Evolutionary conservation across 2,888 invertebrate species (phyloP).

Genomic region (Charanyca ferruginea): DNA sequence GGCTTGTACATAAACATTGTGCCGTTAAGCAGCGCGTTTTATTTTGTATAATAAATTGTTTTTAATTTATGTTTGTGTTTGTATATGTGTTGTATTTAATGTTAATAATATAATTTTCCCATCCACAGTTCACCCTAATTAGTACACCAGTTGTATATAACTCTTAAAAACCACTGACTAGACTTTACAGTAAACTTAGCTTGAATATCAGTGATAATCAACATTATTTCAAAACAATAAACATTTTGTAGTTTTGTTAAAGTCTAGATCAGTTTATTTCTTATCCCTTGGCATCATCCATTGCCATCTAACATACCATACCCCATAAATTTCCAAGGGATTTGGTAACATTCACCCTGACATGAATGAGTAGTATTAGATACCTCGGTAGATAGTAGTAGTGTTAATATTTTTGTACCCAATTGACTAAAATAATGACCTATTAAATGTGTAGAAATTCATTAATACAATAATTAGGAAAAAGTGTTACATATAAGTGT

Average conservation of each 20-base stretch:
- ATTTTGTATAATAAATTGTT: slow-evolving; percentile 73
- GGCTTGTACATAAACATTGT: slow-evolving; percentile 80
- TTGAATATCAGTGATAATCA: neutral
- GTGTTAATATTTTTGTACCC: slow-evolving; percentile 26
- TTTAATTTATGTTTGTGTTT: slow-evolving; percentile 68
- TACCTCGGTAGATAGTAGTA: slow-evolving; percentile 39
- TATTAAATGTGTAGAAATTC: slow-evolving; percentile 39
- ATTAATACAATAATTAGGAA: slow-evolving; percentile 5
- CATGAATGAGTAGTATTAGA: slow-evolving; percentile 25
- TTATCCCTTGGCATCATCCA: slow-evolving; percentile 33
- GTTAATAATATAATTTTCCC: slow-evolving; percentile 43
- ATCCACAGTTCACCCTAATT: slow-evolving; percentile 33
- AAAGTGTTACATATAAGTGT: slow-evolving; percentile 52
- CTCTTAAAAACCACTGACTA: slow-evolving; percentile 23
- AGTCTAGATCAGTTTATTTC: slow-evolving; percentile 45
- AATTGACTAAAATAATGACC: slow-evolving; percentile 1
- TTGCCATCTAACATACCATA: slow-evolving; percentile 32
- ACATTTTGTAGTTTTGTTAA: slow-evolving; percentile 7
- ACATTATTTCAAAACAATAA: neutral
- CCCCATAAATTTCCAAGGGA: slow-evolving; percentile 33
- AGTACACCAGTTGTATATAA: slow-evolving; percentile 56
- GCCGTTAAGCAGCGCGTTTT: slow-evolving; percentile 73
- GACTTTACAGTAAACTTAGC: slow-evolving; percentile 30
- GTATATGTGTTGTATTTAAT: slow-evolving; percentile 61
- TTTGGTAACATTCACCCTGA: slow-evolving; percentile 35